phyloP scores from a whole-genome alignment of 2,113 vertebrate species.

The Tiliqua scincoides region DNA sequence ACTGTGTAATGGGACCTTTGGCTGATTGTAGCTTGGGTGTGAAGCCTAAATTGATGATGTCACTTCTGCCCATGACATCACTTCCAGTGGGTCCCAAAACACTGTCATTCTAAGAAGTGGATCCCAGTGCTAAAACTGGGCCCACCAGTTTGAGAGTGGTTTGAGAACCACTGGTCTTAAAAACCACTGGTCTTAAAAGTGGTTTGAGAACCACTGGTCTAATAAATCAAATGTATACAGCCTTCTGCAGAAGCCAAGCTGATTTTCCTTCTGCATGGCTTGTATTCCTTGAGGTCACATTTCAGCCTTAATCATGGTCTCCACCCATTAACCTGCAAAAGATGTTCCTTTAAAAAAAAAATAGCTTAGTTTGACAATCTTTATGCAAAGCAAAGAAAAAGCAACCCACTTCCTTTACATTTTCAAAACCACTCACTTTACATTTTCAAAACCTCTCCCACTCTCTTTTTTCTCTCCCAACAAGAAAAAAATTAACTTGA shows the following conservation, averaged over 20 bases:
- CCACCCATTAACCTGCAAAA: background rate
- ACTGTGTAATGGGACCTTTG: no score
- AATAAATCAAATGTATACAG: no score
- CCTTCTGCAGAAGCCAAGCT: background rate
- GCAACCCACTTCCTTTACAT: background rate
- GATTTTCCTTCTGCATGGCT: background rate
- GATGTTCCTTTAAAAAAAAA: background rate
- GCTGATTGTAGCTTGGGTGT: no score
- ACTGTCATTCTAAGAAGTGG: no score
- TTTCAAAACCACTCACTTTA: constrained; percentile 64
- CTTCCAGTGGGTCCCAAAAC: no score
- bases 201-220: no score
- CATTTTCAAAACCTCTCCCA: constrained; percentile 26
- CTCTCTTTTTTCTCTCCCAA: background rate
- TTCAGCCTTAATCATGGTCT: background rate
- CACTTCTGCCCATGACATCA: no score
- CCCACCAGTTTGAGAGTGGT: no score
- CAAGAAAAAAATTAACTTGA: background rate
- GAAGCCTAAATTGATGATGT: no score
- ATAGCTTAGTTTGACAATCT: background rate
- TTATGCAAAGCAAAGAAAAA: background rate
- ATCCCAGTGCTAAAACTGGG: no score
- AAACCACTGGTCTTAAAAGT: no score
- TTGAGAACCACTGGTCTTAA: no score
- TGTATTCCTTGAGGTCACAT: background rate